Evolutionary conservation across 2,797 vertebrate genomes (phyloP), one percentile per base, ranked within the genome.

Genomic region (Hoplostethus atlanticus): DNA sequence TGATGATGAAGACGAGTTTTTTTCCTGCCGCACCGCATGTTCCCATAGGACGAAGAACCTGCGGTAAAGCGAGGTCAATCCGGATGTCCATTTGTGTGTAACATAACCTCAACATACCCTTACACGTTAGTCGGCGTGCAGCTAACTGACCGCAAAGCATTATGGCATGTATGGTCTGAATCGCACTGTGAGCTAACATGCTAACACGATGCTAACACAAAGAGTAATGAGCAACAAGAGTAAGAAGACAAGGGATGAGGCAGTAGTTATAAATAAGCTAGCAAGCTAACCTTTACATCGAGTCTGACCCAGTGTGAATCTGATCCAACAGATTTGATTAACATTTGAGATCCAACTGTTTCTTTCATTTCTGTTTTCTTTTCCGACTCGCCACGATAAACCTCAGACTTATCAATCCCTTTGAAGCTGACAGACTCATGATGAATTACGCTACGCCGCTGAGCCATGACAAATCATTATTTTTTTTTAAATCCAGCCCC

Each of bases 31-130:
- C 42, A 47, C 25, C 17, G 3, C 15, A 13, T 46, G 58, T 61
- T 85, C 87, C 79, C 81, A 69, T n/a, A 74, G 78, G 77, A 84
- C 31, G 67, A 80, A n/a, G 63, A 73, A 5, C 58, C 53, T 76
- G 30, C 40, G 53, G 70, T 83, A 76, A 84, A 72, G 54, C 76
- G 76, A 81, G 86, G 85, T 86, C 85, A 85, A 58, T 25, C 54
- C 53, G 47, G 44, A 62, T 21, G 70, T 72, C 63, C 67, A 76
- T 79, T 84, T 89, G 80, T 70, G 65, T 81, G 71, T 56, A 71
- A 54, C 68, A 7, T 63, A 62, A 67, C 57, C 28, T 58, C 38
- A 38, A 71, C 10, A 44, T 44, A 38, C 21, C 21, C 21, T 21
- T 21, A 53, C 61, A 71, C 56, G 67, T 78, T 60, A 70, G 16